Evolutionary conservation across 1,140 invertebrate genomes (phyloP), one percentile per base, ranked within the genome.

Genomic region (Temnothorax curvispinosus): DNA sequence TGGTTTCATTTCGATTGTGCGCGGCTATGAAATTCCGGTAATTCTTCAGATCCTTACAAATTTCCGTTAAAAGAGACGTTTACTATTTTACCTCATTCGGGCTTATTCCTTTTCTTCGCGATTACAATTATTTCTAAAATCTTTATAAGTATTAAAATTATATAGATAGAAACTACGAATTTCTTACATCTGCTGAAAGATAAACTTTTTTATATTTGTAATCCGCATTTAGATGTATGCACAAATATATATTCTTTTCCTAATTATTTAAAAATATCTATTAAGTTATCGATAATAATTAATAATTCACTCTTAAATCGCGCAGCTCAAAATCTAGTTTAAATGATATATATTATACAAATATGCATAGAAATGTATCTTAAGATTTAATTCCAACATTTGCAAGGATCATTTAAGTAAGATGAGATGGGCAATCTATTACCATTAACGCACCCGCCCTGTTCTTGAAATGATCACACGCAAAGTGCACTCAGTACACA

Each of bases 1-100:
- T 87, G 88, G 88, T 91, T 92, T 93, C 91, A 91, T 93, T 93
- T 85, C 90, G 88, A 92, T 92, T 92, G 88, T 91, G 86, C 54
- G 35, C 75, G 65, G 54, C 11, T 11, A 38, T 38, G 3, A 56
- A 65, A 47, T 52, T 38, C 6, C 11, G n/a, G 47, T 6, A 54
- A 54, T 84, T 62, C 27, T 35, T 7, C 11, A 1, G n/a, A 4
- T 18, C 0, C 1, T 11, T 35, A 47, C 62, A 60, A 18, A 5
- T 80, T 41, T 0, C 6, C 6, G 38, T 27, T 32, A 54, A 56
- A 81, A 54, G 27, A 81, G 44, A 81, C 35, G 9, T 81, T 69
- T 52, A 52, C 11, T 50, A 9, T 47, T 62, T 78, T 64, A 27
- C 5, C 8, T 69, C 38, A 52, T 81, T 71, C 21, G 2, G 15